A percentile compares a stretch with the other conserved stretches of the same genome.
These are phyloP conservation scores for Tetramorium bicarinatum DNA, from an alignment of 2,888 invertebrate genomes.

Conservation along the genomic window DNA sequence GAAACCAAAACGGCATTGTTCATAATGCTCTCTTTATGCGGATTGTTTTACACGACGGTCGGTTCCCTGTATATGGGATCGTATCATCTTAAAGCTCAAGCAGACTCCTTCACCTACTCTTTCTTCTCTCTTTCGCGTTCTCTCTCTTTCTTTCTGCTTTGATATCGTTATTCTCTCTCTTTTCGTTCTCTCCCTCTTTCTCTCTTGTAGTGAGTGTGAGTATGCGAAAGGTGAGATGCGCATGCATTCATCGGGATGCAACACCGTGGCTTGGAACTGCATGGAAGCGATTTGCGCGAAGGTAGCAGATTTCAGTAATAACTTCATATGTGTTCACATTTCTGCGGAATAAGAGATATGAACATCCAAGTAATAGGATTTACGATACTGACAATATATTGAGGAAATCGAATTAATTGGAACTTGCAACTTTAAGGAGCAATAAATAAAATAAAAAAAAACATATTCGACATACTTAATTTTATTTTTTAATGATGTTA, in stretches of 20 bases:
- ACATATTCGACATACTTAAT: neutral
- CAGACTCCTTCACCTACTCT: slow-evolving; percentile 46
- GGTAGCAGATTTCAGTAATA: slow-evolving; percentile 11
- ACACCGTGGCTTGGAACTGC: slow-evolving; percentile 73
- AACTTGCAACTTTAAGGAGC: neutral
- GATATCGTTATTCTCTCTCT: slow-evolving; percentile 39
- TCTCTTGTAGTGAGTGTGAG: slow-evolving; percentile 67
- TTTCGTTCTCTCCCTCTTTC: slow-evolving; percentile 21
- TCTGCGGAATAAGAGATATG: neutral
- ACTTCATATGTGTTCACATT: slow-evolving; percentile 2
- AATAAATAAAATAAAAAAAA: neutral
- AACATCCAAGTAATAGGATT: neutral
- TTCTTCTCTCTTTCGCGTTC: slow-evolving; percentile 32
- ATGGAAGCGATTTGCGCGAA: slow-evolving; percentile 45
- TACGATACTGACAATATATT: neutral
- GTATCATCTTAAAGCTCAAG: slow-evolving; percentile 47
- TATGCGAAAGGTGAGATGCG: slow-evolving; percentile 78
- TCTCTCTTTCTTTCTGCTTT: slow-evolving; percentile 33
- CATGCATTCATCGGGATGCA: slow-evolving; percentile 77
- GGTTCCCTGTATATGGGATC: slow-evolving; percentile 29
- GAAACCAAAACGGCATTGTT: neutral
- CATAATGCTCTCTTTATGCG: neutral
- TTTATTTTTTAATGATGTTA: neutral
- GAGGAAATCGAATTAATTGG: neutral
- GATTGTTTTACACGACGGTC: neutral